phyloP scores from a whole-genome alignment of 1,140 invertebrate species.

The Eriosoma lanigerum region DNA sequence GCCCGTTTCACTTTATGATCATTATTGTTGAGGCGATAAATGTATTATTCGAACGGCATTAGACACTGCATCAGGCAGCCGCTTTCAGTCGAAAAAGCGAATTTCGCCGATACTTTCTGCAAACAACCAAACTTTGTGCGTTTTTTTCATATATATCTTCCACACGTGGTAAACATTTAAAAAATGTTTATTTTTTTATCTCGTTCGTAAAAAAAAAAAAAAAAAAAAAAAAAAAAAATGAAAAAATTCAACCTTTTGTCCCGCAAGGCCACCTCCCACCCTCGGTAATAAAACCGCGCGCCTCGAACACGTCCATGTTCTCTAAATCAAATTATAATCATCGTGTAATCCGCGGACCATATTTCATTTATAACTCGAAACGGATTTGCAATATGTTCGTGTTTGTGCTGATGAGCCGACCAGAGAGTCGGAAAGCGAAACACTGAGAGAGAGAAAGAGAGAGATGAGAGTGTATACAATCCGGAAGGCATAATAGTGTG shows the following conservation, averaged over 20 bases:
- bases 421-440: background rate
- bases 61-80: background rate
- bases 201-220: background rate
- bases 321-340: slow-evolving; percentile 35
- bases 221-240: background rate
- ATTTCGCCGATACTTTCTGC: background rate
- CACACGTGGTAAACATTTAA: background rate
- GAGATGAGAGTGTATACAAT: too few species aligned
- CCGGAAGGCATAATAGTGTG: too few species aligned
- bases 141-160: background rate
- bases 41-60: background rate
- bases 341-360: slow-evolving; percentile 22
- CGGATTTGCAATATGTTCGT: slow-evolving; percentile 29
- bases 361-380: background rate
- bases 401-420: background rate
- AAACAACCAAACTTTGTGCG: background rate
- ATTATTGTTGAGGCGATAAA: slow-evolving; percentile 4
- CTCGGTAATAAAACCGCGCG: too few species aligned
- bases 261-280: background rate
- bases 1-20: slow-evolving; percentile 13
- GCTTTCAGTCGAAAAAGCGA: background rate
- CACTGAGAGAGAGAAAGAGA: too few species aligned
- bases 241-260: slow-evolving; percentile 10
- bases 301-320: too few species aligned
- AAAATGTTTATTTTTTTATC: background rate